A percentile compares a stretch with the other conserved stretches of the same genome.
phyloP scores from a whole-genome alignment of 2,888 invertebrate genomes.

The Eristalis arbustorum region DNA sequence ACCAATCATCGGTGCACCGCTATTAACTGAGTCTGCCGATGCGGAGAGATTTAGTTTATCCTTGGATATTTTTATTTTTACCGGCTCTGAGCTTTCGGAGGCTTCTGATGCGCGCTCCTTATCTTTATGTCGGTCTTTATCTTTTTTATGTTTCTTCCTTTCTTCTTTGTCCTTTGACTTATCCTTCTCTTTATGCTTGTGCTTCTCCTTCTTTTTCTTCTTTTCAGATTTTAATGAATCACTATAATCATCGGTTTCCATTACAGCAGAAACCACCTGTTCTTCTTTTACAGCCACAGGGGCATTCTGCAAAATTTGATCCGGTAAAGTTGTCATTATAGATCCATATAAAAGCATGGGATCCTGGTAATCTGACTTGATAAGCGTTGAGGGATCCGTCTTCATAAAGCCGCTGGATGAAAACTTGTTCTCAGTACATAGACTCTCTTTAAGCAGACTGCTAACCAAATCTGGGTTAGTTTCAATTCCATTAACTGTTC shows the following conservation, averaged over 20 bases:
- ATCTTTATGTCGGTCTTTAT: conserved; percentile 81
- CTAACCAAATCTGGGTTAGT: conserved; percentile 87
- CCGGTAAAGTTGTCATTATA: conserved; percentile 77
- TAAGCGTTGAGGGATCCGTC: conserved; percentile 73
- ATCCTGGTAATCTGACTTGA: conserved; percentile 75
- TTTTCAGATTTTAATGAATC: conserved; percentile 75
- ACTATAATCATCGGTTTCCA: conserved; percentile 58
- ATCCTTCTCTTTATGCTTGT: conserved; percentile 90
- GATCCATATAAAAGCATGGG: conserved; percentile 77
- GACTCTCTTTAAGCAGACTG: conserved; percentile 85
- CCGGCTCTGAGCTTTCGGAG: conserved; percentile 72
- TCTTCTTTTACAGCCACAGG: conserved; percentile 73
- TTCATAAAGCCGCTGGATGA: conserved; percentile 74
- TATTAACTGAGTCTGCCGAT: conserved; percentile 71
- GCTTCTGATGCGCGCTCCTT: conserved; percentile 73
- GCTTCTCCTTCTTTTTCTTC: conserved; percentile 89
- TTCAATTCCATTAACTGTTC: conserved; percentile 84
- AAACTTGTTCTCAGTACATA: conserved; percentile 78
- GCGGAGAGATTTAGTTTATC: conserved; percentile 81
- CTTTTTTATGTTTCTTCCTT: conserved; percentile 87
- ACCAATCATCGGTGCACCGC: conserved; percentile 79
- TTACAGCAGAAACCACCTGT: conserved; percentile 44
- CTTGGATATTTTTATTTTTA: conserved; percentile 84
- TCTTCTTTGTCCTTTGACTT: conserved; percentile 87
- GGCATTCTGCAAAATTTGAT: conserved; percentile 79